A percentile compares a stretch with the other conserved stretches of the same genome.
Conservation (phyloP, 2,113 vertebrate species). For the Crotalus viridis region DNA sequence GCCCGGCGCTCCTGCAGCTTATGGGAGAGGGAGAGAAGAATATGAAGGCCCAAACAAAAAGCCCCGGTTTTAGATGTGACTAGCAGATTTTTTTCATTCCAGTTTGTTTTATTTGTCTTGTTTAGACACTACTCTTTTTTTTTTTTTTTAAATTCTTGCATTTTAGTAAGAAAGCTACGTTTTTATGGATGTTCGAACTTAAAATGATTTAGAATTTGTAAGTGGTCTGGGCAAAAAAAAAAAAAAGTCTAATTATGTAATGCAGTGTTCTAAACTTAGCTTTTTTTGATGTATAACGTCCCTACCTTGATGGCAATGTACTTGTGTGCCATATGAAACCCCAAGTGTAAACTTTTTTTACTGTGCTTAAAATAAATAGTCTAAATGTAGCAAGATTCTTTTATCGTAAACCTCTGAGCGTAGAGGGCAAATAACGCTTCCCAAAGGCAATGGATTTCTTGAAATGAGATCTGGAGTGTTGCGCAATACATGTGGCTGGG, state of each 20-base stretch:
- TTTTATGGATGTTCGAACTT: slow-evolving; percentile 86
- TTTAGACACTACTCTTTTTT: slow-evolving; percentile 85
- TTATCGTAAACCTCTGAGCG: slow-evolving; percentile 63
- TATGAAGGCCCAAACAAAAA: slow-evolving; percentile 98
- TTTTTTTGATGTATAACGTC: slow-evolving; percentile 81
- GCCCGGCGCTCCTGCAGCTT: slow-evolving; percentile 88
- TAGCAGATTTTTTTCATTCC: slow-evolving; percentile 80
- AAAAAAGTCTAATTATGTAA: slow-evolving; percentile 79
- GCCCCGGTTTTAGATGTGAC: slow-evolving; percentile 92
- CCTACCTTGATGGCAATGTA: slow-evolving; percentile 89
- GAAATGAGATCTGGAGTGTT: slow-evolving; percentile 7
- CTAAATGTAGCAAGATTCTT: slow-evolving; percentile 73
- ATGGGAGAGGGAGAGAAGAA: slow-evolving; percentile 97
- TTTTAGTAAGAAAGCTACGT: slow-evolving; percentile 90
- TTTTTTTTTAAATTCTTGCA: slow-evolving; percentile 85
- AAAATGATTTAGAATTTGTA: slow-evolving; percentile 81
- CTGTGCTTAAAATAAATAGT: slow-evolving; percentile 93
- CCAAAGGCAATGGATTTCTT: slow-evolving; percentile 40
- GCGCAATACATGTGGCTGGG: background rate
- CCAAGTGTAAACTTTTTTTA: slow-evolving; percentile 89
- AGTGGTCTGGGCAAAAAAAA: slow-evolving; percentile 76
- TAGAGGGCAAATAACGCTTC: slow-evolving; percentile 62
- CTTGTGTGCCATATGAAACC: slow-evolving; percentile 88
- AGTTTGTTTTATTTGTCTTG: slow-evolving; percentile 79
- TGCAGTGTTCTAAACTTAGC: slow-evolving; percentile 76